A percentile compares a stretch with the other conserved stretches of the same genome.
phyloP scores from a whole-genome alignment of 1,140 invertebrate species.

The Nasonia vitripennis region DNA sequence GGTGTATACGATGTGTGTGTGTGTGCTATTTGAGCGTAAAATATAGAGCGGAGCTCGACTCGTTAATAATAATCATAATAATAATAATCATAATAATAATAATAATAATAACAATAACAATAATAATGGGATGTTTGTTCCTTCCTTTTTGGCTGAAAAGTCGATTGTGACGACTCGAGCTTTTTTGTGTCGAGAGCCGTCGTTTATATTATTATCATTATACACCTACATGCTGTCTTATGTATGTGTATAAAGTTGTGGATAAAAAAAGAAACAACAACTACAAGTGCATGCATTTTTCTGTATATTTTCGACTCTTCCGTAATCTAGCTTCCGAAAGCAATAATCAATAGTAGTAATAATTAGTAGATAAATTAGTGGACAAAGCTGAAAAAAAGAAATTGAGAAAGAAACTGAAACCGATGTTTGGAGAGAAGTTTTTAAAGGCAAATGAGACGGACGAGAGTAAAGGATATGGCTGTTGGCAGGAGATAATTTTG shows the following conservation, averaged over 20 bases:
- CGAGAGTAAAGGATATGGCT: constrained; percentile 47
- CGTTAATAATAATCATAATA: constrained; percentile 19
- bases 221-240: constrained; percentile 46
- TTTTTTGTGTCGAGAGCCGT: constrained; percentile 48
- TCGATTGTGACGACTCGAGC: constrained; percentile 46
- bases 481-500: constrained; percentile 46
- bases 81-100: constrained; percentile 30
- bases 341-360: constrained; percentile 56
- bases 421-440: constrained; percentile 40
- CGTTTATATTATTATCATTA: constrained; percentile 48
- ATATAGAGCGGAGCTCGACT: constrained; percentile 45
- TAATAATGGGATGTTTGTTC: constrained; percentile 51
- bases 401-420: background rate
- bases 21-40: background rate
- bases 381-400: constrained; percentile 13
- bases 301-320: constrained; percentile 56
- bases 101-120: constrained; percentile 22
- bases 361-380: constrained; percentile 52
- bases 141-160: constrained; percentile 35
- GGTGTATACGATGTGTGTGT: constrained; percentile 24
- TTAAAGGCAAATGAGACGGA: constrained; percentile 42
- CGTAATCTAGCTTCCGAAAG: constrained; percentile 56
- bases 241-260: constrained; percentile 44
- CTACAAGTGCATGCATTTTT: constrained; percentile 53
- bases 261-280: background rate